Base-by-base conservation (phyloP, 2,888 invertebrate genomes). In the Phalera bucephala region DNA sequence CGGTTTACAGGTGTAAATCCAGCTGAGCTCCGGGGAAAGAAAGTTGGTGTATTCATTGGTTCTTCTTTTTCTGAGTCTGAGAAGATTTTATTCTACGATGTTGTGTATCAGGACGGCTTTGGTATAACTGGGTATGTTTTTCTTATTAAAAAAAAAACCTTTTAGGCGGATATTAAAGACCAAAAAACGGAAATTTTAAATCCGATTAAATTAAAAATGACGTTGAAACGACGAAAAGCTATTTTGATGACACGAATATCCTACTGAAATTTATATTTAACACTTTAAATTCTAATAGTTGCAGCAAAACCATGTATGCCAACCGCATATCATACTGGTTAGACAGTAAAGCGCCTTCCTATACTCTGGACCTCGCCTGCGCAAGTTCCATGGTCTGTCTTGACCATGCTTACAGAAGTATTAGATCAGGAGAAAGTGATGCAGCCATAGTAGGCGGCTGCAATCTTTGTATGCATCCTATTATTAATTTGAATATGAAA, bases 401-500 rank as follows among this genome's bases (percentile, higher is more conserved):
- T 0, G 52, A n/a, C n/a, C n/a, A n/a, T n/a, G n/a, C n/a, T n/a
- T n/a, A n/a, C n/a, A n/a, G n/a, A n/a, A n/a, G n/a, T 13, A 72
- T 80, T n/a, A 61, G 54, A 2, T 51, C 42, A 0, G 79, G 77
- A 0, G 44, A 60, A 4, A 76, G 77, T 28, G 76, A 75, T 0
- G 62, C 73, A 0, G 93, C 93, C 1, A 80, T 93, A 21, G 92
- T 93, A 1, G 93, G 91, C 0, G 93, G 92, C 1, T 83, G 86
- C 21, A 92, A 90, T 50, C 61, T 92, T 7, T 91, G 91, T 42
- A 67, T 92, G 36, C 89, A 91, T 31, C 92, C 93, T 17, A 17
- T 17, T 4, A 6, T 17, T 17, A 6, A 3, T 17, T 17, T 17
- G 17, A 17, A 17, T 17, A 17, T 17, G 17, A 17, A 17, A 17